Base-by-base conservation (phyloP, 2,797 vertebrate species). In the Coregonus ussuriensis region DNA sequence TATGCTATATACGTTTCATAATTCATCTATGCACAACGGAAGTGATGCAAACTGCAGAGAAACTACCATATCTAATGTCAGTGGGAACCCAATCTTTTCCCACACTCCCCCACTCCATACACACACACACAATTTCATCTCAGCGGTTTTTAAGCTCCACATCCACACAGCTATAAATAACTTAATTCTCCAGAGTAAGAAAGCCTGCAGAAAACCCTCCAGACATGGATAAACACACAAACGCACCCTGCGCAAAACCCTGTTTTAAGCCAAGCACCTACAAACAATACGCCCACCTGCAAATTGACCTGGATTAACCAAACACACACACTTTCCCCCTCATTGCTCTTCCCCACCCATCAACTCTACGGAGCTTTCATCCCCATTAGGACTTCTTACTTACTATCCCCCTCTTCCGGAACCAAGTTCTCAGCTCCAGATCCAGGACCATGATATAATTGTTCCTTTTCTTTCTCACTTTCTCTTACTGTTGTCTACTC, bases 141-240 rank as follows among this genome's bases (percentile, higher is more conserved):
- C 65, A 53, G 77, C 77, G 71, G 80, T 76, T 82, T 78, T 79
- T 79, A 79, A 21, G 74, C 74, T 78, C 77, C 59, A 5, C 75
- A 83, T 85, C 85, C 88, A 86, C 83, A 81, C 76, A 74, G 77
- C 79, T 92, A 93, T 88, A 91, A 93, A 93, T 93, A 93, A 77
- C 84, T 77, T 31, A 66, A 53, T 83, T 82, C 35, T 85, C 82
- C 85, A 84, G 76, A 66, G 80, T 81, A 74, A 79, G 54, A 56
- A 82, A 77, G 77, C 81, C 79, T 82, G 6, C 47, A 79, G 68
- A 69, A 77, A 84, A 86, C 72, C 72, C 78, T 84, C 79, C 72
- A 88, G 74, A 78, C 77, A 70, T 67, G 75, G 33, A 25, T 71
- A 75, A 77, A 74, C 59, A 72, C 68, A 81, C 1, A 21, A 52